Evolutionary conservation across 2,113 vertebrate genomes (phyloP).

Genomic region (Fregetta grallaria): DNA sequence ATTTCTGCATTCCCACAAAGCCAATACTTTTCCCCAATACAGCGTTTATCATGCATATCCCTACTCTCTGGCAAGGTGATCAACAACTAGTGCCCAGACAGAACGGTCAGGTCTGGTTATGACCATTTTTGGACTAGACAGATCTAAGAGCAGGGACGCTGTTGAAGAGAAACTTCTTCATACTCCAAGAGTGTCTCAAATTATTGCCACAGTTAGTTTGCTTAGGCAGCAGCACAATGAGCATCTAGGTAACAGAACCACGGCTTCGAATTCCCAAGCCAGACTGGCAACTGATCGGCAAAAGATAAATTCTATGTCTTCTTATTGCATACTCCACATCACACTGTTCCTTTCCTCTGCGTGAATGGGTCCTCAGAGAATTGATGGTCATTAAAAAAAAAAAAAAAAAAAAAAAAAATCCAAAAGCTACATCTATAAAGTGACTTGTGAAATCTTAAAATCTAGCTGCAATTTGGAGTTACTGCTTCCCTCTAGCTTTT

Average conservation of each 20-base stretch:
- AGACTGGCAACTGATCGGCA: fast-evolving
- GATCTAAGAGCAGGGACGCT: not conserved
- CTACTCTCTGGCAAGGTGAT: not conserved
- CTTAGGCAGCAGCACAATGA: not conserved
- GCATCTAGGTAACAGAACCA: not conserved
- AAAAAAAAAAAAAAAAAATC: not conserved
- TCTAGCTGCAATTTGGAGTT: not conserved
- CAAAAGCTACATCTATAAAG: not conserved
- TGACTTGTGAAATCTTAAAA: not conserved
- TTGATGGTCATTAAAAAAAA: too few species aligned
- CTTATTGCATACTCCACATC: not conserved
- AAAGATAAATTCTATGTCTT: not conserved
- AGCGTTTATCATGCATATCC: not conserved
- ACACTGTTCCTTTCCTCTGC: not conserved
- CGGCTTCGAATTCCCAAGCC: not conserved
- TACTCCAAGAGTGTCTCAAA: not conserved
- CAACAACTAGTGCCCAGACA: not conserved
- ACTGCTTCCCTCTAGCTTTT: not conserved
- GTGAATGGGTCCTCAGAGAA: not conserved
- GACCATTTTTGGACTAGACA: not conserved
- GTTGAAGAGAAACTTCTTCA: not conserved
- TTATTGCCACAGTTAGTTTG: not conserved
- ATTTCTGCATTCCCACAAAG: not conserved
- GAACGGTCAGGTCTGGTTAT: not conserved
- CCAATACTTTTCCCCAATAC: not conserved